Base-by-base conservation (phyloP, 2,113 vertebrate species). In the Suricata suricatta region DNA sequence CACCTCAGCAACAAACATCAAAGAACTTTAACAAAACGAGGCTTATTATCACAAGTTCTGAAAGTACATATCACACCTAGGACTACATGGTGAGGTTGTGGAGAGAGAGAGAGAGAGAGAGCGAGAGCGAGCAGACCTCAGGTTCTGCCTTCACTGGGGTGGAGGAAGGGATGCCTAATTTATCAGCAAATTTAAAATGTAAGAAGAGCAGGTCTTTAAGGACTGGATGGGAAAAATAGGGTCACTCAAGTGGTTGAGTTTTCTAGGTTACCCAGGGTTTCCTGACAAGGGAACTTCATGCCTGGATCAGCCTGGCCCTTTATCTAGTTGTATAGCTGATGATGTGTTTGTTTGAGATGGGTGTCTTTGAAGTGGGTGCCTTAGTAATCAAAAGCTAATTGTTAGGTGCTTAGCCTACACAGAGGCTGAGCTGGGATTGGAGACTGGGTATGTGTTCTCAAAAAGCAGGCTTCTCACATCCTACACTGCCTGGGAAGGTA, bases 31-130 rank as follows among this genome's bases (percentile, higher is more conserved):
- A 35, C 15, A 93, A 85, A 86, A 50, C 5, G 50, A 38, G 14
- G 3, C 60, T 79, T 74, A 33, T 50, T 57, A 95, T 41, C 17
- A 69, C 17, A 29, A 7, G 25, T 69, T 50, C 35, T 91, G 76
- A 50, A 41, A 69, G 54, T 1, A 15, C 21, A 13, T 0, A 1
- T 15, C 33, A 27, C 13, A 12, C 64, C 63, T 4, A 27, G 10
- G 57, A n/a, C 31, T 38, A 38, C 17, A 63, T 17, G 71, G 19
- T 1, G 0, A 41, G 41, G 38, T 33, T 1, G 1, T 5, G 64
- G 38, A 8, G 8, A 12, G 38, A n/a, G 44, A 74, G 13, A 77
- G 25, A 57, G n/a, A 63, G 29, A 5, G 15, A 31, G 38, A n/a
- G 44, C 82, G 38, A n/a, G 44, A 83, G 13, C 68, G 25, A 14